Evolutionary conservation across 2,888 invertebrate species (phyloP).

Genomic region (Cataglyphis cursor): DNA sequence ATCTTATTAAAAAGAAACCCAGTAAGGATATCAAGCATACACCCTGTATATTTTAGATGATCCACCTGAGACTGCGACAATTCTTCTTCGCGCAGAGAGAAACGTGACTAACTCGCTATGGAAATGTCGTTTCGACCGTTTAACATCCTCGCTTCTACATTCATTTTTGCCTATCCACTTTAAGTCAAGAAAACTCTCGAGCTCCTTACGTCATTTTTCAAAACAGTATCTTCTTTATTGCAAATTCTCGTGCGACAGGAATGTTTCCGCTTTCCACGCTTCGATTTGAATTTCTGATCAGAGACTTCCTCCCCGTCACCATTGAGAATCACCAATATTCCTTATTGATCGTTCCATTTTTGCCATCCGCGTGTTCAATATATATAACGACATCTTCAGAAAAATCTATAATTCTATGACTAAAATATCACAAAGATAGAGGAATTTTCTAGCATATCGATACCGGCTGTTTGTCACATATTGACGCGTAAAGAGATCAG

Average conservation of each 20-base stretch:
- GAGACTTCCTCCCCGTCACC: background rate
- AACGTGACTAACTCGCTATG: constrained; percentile 22
- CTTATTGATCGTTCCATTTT: constrained; percentile 46
- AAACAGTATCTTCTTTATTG: constrained; percentile 47
- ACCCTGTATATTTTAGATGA: constrained; percentile 33
- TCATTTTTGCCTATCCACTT: constrained; percentile 33
- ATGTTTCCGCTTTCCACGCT: constrained; percentile 42
- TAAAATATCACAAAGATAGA: constrained; percentile 13
- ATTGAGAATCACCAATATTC: constrained; percentile 45
- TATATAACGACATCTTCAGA: constrained; percentile 22
- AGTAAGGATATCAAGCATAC: background rate
- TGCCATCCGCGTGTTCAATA: constrained; percentile 30
- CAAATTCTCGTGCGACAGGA: constrained; percentile 40
- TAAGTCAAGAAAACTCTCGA: constrained; percentile 19
- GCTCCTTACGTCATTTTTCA: constrained; percentile 50
- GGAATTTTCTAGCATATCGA: background rate
- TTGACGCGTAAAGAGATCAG: background rate
- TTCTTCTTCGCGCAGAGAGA: constrained; percentile 29
- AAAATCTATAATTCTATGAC: constrained; percentile 44
- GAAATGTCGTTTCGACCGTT: constrained; percentile 44
- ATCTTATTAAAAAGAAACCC: background rate
- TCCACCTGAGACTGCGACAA: constrained; percentile 20
- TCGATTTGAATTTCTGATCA: constrained; percentile 52
- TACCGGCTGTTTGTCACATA: background rate
- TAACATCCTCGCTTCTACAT: constrained; percentile 19